Conservation (phyloP, 2,113 vertebrate genomes). For the Sinosuthora webbiana region DNA sequence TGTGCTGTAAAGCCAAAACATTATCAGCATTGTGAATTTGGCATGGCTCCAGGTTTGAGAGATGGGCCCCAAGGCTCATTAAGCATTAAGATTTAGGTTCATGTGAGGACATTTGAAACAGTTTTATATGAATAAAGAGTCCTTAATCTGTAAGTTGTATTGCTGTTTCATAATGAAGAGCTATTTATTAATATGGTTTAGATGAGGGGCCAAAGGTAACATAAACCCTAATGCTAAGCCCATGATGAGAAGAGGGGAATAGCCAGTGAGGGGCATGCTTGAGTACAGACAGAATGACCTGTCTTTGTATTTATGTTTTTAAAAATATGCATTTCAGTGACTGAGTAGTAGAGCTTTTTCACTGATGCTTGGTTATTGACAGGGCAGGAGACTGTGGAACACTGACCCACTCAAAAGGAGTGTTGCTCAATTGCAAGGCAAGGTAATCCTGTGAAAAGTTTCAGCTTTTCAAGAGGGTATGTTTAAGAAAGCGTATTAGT, state of each 20-base stretch:
- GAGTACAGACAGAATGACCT: not conserved
- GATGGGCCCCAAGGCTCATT: slow-evolving; percentile 60
- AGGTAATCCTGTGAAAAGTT: not conserved
- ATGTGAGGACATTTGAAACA: slow-evolving; percentile 65
- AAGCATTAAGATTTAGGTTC: slow-evolving; percentile 67
- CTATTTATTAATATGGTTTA: slow-evolving; percentile 1
- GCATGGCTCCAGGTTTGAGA: slow-evolving; percentile 57
- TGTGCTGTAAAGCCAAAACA: slow-evolving; percentile 53
- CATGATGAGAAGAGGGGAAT: not conserved
- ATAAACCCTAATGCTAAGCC: not conserved
- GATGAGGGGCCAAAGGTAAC: not conserved
- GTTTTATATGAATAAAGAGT: not conserved
- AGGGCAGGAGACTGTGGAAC: not conserved
- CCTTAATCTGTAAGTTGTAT: slow-evolving; percentile 3
- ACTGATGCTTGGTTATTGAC: not conserved
- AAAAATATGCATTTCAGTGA: not conserved
- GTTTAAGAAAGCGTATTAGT: not conserved
- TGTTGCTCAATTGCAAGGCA: not conserved
- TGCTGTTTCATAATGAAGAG: not conserved
- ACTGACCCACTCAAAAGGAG: not conserved
- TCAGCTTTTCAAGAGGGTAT: not conserved
- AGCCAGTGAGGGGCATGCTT: not conserved
- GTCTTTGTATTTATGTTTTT: not conserved
- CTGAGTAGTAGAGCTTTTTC: not conserved
- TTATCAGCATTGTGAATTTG: slow-evolving; percentile 51